Percentiles rank a stretch among this genome's conserved stretches.
Evolutionary conservation across 2,888 invertebrate genomes (phyloP).

Genomic region (Megaustenia siamemsis): DNA sequence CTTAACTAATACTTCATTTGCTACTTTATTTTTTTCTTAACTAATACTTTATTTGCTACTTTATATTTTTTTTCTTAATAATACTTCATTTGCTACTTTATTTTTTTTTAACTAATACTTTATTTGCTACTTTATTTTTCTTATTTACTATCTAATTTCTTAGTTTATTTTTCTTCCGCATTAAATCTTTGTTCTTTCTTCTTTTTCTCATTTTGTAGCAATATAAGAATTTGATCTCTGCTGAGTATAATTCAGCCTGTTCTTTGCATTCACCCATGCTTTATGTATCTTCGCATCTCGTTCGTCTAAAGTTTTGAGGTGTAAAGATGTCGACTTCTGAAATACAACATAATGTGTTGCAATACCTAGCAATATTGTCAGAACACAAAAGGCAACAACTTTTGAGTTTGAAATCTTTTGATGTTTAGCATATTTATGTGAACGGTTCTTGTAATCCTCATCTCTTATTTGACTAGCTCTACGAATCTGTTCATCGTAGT

Average conservation of each 20-base stretch:
- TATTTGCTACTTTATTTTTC: too few species aligned
- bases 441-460: neutral
- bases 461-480: neutral
- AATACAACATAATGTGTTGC: constrained; percentile 12
- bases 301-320: constrained; percentile 23
- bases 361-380: constrained; percentile 4
- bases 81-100: too few species aligned
- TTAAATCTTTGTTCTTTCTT: neutral
- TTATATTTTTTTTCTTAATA: too few species aligned
- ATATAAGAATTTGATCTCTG: neutral
- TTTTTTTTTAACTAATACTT: too few species aligned
- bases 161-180: neutral
- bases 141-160: too few species aligned
- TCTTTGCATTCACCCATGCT: neutral
- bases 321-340: neutral
- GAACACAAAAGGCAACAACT: constrained; percentile 19
- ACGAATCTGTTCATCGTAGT: neutral
- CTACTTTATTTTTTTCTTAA: too few species aligned
- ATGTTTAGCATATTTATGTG: neutral
- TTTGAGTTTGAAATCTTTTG: constrained; percentile 21
- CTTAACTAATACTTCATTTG: too few species aligned
- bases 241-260: neutral
- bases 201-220: neutral
- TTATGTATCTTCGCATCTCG: neutral
- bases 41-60: too few species aligned